Evolutionary conservation across 92 coral and sea anemone genomes (phyloP).

Genomic region (Epizoanthus scotinus): DNA sequence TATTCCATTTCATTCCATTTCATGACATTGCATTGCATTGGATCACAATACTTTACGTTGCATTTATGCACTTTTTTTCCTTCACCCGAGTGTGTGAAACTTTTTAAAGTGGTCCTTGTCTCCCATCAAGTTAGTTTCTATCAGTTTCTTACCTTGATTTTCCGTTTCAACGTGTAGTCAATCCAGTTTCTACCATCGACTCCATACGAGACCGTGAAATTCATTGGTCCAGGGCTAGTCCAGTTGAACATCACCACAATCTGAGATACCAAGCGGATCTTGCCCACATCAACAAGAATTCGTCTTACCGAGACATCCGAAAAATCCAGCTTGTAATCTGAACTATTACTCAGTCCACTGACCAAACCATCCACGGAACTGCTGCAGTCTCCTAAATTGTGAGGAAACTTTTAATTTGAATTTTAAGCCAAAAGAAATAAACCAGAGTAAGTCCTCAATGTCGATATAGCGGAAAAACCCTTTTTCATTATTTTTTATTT

Average conservation of each 20-base stretch:
- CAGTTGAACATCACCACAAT: constrained; percentile 20
- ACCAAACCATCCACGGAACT: neutral
- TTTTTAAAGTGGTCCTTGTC: no score
- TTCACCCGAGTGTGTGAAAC: no score
- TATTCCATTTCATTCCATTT: no score
- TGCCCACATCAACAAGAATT: constrained; percentile 10
- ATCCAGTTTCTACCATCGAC: constrained; percentile 36
- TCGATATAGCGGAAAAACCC: no score
- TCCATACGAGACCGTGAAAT: constrained; percentile 31
- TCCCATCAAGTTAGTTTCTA: neutral
- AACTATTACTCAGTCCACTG: neutral
- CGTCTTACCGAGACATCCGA: neutral
- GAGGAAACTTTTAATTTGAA: neutral
- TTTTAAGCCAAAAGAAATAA: neutral
- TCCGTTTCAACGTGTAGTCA: constrained; percentile 14
- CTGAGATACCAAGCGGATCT: constrained; percentile 28
- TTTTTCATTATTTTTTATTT: no score
- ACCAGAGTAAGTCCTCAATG: no score
- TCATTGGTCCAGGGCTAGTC: constrained; percentile 8
- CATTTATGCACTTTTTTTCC: no score
- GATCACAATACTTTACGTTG: no score
- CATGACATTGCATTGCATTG: no score
- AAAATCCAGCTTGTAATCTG: neutral
- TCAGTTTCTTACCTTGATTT: neutral
- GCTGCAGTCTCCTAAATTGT: constrained; percentile 12